These are phyloP conservation scores for Chrysaora quinquecirrha DNA, from an alignment of 30 jellyfish, hydroid and myxozoan species.

Conservation along the genomic window DNA sequence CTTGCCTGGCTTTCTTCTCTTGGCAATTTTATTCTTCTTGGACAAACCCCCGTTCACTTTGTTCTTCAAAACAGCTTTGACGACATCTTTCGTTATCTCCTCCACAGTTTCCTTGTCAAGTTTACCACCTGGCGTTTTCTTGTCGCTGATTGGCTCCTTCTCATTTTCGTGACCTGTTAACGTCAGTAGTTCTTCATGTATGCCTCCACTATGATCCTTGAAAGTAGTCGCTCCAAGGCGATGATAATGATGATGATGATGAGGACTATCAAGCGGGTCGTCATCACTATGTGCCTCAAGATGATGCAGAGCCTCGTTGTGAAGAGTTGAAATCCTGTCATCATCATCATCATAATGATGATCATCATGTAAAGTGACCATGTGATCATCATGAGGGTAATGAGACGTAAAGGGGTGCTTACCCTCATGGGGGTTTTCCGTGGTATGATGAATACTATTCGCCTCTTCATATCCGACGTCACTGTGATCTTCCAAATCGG, in stretches of 20 bases:
- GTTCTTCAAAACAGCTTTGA: conserved; percentile 47
- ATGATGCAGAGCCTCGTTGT: background rate
- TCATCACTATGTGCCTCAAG: background rate
- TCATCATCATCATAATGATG: conserved; percentile 4
- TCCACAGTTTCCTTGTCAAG: conserved; percentile 47
- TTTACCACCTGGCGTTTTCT: background rate
- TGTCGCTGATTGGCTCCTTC: background rate
- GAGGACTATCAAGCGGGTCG: background rate
- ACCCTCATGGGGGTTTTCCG: conserved; percentile 31
- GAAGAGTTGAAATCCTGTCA: background rate
- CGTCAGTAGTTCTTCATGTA: conserved; percentile 16
- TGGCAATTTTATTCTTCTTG: background rate
- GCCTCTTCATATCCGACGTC: conserved; percentile 33
- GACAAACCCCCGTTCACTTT: background rate
- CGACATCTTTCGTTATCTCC: conserved; percentile 65
- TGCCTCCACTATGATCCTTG: conserved; percentile 38
- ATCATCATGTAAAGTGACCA: conserved; percentile 7
- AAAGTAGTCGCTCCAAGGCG: conserved; percentile 17
- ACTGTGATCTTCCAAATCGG: background rate
- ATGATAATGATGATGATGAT: conserved; percentile 1
- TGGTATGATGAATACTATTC: conserved; percentile 19
- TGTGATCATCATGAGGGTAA: conserved; percentile 12
- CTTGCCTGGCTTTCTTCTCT: background rate
- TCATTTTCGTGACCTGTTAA: background rate
- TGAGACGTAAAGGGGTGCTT: conserved; percentile 46